Conservation (phyloP, 2,113 vertebrate genomes). For the Eubucco bourcierii region DNA sequence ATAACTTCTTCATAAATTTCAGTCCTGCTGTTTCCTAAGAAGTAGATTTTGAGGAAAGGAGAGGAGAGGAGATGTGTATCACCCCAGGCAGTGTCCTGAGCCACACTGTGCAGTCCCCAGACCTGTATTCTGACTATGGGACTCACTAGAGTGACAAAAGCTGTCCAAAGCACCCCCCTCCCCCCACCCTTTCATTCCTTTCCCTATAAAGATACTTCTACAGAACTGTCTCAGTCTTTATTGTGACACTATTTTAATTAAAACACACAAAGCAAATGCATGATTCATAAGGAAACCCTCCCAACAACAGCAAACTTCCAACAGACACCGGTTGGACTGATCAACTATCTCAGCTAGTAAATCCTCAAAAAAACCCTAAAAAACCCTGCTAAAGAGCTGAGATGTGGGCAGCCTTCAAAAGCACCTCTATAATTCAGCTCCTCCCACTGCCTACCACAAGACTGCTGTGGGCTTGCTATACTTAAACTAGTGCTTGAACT, state of each 20-base stretch:
- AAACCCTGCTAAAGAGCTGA: background rate
- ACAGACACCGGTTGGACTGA: background rate
- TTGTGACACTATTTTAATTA: background rate
- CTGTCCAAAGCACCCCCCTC: background rate
- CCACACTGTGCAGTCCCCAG: background rate
- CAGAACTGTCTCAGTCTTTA: background rate
- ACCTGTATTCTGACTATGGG: rapidly evolving
- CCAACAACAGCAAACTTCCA: background rate
- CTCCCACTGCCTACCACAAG: background rate
- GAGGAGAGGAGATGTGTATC: background rate
- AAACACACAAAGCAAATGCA: slow-evolving; percentile 1
- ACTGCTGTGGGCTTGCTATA: background rate
- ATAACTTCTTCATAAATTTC: background rate
- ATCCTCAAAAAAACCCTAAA: background rate
- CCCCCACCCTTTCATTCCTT: background rate
- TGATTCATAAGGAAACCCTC: slow-evolving; percentile 3
- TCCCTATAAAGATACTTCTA: background rate
- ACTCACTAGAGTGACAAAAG: background rate
- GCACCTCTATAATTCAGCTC: background rate
- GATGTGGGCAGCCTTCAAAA: background rate
- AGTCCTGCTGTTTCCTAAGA: background rate
- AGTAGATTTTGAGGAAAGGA: background rate
- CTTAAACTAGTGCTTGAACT: background rate
- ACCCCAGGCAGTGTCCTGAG: background rate
- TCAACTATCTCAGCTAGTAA: slow-evolving; percentile 10